phyloP scores from a whole-genome alignment of 2,113 vertebrate genomes.

The Tympanuchus pallidicinctus region DNA sequence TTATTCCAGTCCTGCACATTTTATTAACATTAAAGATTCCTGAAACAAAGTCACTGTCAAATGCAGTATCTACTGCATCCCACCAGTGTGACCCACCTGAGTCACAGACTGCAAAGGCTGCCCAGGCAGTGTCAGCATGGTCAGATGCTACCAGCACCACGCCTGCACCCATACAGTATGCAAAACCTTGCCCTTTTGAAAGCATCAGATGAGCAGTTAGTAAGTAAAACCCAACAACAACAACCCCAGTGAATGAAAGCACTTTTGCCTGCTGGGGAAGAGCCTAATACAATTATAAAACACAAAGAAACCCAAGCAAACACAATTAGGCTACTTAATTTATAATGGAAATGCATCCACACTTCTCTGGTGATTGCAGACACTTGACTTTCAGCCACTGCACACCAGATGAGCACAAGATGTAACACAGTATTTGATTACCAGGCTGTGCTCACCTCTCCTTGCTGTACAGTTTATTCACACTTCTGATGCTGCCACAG shows the following conservation, averaged over 20 bases:
- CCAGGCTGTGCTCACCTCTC: background rate
- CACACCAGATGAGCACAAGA: background rate
- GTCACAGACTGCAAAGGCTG: background rate
- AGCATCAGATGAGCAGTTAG: background rate
- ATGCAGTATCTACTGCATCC: background rate
- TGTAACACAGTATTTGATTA: conserved; percentile 25
- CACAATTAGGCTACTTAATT: conserved; percentile 43
- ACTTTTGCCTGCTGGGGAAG: background rate
- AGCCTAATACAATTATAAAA: background rate
- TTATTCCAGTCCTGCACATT: background rate
- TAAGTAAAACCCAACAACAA: no score
- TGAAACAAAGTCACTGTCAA: background rate
- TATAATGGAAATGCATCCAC: conserved; percentile 24
- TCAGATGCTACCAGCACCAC: background rate
- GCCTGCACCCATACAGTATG: background rate
- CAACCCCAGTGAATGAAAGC: background rate
- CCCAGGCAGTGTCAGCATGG: background rate
- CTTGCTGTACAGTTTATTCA: background rate
- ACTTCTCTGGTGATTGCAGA: conserved; percentile 36
- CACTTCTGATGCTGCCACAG: background rate
- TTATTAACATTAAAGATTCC: background rate
- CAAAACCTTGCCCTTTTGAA: background rate
- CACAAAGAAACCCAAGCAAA: conserved; percentile 22
- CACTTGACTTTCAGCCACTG: conserved; percentile 42
- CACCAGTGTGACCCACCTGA: background rate